Base-by-base conservation (phyloP, 2,797 vertebrate genomes). In the Petrocephalus sullivani region DNA sequence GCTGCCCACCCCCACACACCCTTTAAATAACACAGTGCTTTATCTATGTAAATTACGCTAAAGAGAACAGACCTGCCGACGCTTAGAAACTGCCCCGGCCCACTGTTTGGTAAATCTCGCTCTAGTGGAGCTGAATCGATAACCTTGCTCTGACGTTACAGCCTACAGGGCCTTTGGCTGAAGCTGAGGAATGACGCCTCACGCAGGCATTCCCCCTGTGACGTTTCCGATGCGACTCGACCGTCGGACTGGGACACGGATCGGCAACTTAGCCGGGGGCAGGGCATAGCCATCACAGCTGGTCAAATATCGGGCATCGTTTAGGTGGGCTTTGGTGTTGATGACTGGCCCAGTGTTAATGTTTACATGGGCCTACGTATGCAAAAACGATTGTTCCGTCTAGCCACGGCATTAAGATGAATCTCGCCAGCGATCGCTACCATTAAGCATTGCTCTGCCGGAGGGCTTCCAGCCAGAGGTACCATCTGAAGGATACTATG, bases 111-210 rank as follows among this genome's bases (percentile, higher is more conserved):
- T 53, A 51, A 83, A 83, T 49, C 49, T 51, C 8, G 81, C 81
- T 83, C 81, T 83, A 51, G 49, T n/a, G 81, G 81, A 51, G 23
- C 53, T 86, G 21, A 57, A 86, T 86, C 84, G 16, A 57, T 57
- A 58, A 86, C 28, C 53, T 37, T 37, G 81, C 53, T 83, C 81
- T 53, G n/a, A 83, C 7, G 1, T 3, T 83, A 23, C 23, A 21
- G 46, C 81, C 81, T 21, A 53, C 37, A 83, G 49, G 49, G 81
- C 49, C 81, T 21, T 49, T n/a, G n/a, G 81, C 46, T 51, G 53
- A 28, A 49, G 19, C 81, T 4, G 81, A 51, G 81, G 51, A 83
- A 53, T 53, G 49, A 21, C 3, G n/a, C 46, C 46, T 53, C n/a
- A 82, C 49, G 19, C 46, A 53, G 23, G 23, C n/a, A 6, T 28